These are phyloP conservation scores for Amblyjoppa proteus DNA, from an alignment of 2,888 invertebrate species.

Conservation along the genomic window DNA sequence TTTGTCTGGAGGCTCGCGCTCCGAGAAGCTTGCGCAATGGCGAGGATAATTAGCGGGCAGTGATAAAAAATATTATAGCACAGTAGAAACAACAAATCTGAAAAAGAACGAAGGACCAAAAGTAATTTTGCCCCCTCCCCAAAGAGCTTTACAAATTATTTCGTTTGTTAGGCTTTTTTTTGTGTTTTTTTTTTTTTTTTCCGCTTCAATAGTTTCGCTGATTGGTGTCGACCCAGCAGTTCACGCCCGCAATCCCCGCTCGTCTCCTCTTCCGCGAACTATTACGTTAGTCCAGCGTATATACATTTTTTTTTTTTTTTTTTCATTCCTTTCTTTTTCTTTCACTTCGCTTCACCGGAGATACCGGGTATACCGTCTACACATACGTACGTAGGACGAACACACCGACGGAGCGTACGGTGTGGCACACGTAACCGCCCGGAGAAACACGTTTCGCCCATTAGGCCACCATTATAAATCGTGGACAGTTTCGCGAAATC, in stretches of 20 bases:
- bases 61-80: not conserved
- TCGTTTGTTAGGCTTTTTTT: not conserved
- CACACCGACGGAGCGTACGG: not conserved
- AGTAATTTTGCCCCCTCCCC: not conserved
- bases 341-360: constrained; percentile 29
- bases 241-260: constrained; percentile 38
- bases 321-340: constrained; percentile 20
- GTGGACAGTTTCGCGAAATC: constrained; percentile 70
- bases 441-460: constrained; percentile 72
- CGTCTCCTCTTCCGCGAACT: constrained; percentile 52
- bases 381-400: constrained; percentile 9
- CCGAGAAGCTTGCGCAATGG: constrained; percentile 37
- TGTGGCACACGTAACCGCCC: constrained; percentile 62
- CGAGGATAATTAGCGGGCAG: constrained; percentile 48
- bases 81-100: not conserved
- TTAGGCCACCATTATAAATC: constrained; percentile 72
- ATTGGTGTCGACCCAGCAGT: constrained; percentile 10
- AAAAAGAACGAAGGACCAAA: constrained; percentile 10
- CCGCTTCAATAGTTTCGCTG: not conserved
- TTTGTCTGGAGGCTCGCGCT: constrained; percentile 35
- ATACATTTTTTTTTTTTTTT: not conserved
- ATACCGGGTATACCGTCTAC: constrained; percentile 35
- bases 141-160: constrained; percentile 9
- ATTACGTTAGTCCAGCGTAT: constrained; percentile 54
- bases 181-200: too few relatives aligned